Evolutionary conservation across 2,888 invertebrate species (phyloP).

Genomic region (Bruchidius siliquastri): DNA sequence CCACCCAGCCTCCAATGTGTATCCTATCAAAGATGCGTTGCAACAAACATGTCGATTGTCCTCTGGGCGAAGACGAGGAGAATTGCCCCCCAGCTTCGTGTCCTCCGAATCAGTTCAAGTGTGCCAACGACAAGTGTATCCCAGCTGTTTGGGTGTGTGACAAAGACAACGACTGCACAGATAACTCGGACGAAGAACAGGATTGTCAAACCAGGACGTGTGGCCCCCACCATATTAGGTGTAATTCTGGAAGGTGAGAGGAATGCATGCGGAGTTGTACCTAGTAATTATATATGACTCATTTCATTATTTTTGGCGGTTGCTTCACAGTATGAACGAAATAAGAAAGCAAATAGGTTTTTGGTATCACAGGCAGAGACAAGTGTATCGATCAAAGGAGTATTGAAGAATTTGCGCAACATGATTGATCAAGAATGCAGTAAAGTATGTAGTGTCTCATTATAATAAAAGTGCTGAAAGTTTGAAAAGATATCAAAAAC

Average conservation of each 20-base stretch:
- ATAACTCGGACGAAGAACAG: slow-evolving; percentile 57
- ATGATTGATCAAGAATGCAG: too few relatives aligned
- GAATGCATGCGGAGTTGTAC: too few relatives aligned
- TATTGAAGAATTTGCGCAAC: too few relatives aligned
- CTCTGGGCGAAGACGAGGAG: slow-evolving; percentile 66
- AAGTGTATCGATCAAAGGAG: too few relatives aligned
- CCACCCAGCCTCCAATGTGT: slow-evolving; percentile 56
- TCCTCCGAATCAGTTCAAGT: slow-evolving; percentile 63
- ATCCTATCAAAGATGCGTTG: slow-evolving; percentile 61
- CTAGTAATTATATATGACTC: too few relatives aligned
- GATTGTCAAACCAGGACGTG: slow-evolving; percentile 54
- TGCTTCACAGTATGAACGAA: too few relatives aligned
- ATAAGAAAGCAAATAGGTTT: too few relatives aligned
- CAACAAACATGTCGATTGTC: slow-evolving; percentile 68
- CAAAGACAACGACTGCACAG: slow-evolving; percentile 70
- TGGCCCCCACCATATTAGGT: slow-evolving; percentile 53
- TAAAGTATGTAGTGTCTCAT: too few relatives aligned
- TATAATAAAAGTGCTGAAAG: too few relatives aligned
- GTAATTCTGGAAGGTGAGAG: slow-evolving; percentile 50
- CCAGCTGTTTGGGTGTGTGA: slow-evolving; percentile 79
- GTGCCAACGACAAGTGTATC: slow-evolving; percentile 69
- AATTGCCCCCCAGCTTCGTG: slow-evolving; percentile 67
- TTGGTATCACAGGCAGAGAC: too few relatives aligned
- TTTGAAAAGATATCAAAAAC: too few relatives aligned
- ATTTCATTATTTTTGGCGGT: too few relatives aligned